These are phyloP conservation scores for Cephus nigrinus DNA, from an alignment of 2,888 invertebrate species.

Conservation along the genomic window DNA sequence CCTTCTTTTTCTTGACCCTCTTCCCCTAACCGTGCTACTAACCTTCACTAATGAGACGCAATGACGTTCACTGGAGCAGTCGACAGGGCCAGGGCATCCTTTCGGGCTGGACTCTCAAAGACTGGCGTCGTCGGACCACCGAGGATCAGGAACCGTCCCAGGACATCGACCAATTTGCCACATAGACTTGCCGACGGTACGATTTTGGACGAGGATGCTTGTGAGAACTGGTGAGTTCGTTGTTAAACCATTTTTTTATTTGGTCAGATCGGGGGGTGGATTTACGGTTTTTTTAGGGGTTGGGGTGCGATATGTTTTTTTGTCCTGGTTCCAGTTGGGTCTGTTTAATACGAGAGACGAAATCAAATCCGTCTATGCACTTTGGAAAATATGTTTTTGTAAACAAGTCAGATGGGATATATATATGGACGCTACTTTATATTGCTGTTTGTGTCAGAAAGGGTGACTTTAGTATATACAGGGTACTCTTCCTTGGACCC, in stretches of 20 bases:
- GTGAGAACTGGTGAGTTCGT: constrained; percentile 58
- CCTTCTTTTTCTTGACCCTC: background rate
- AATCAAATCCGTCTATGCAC: background rate
- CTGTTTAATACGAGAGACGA: background rate
- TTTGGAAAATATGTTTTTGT: background rate
- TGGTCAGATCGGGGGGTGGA: background rate
- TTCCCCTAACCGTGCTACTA: background rate
- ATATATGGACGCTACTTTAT: background rate
- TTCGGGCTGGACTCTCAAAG: constrained; percentile 66
- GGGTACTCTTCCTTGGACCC: too few relatives aligned
- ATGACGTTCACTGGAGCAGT: constrained; percentile 59
- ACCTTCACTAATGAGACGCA: constrained; percentile 44
- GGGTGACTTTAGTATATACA: too few relatives aligned
- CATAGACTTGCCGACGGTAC: constrained; percentile 74
- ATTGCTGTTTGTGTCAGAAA: background rate
- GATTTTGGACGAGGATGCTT: constrained; percentile 72
- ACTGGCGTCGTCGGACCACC: constrained; percentile 62
- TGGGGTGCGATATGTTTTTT: background rate
- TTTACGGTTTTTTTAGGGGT: background rate
- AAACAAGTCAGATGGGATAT: background rate
- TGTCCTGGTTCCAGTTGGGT: background rate
- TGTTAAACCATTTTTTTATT: background rate
- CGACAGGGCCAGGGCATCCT: constrained; percentile 75
- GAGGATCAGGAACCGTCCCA: constrained; percentile 62
- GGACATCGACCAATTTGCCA: constrained; percentile 71